Percentiles rank a stretch among this genome's conserved stretches.
Evolutionary conservation across 2,888 invertebrate species (phyloP).

Genomic region (Drosophila vallismaia): DNA sequence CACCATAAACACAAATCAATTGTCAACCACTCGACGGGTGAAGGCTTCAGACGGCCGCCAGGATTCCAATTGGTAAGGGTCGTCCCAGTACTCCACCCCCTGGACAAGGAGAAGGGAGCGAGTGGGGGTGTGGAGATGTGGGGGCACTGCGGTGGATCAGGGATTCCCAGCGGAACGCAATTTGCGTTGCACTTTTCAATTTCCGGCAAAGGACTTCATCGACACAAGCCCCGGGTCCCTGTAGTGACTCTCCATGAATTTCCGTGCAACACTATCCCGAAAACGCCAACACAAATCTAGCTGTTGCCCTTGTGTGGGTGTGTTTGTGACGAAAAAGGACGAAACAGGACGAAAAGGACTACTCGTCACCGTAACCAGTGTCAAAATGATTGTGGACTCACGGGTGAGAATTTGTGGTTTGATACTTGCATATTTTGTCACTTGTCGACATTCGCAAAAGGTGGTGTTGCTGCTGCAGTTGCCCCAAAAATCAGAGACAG

Average conservation of each 20-base stretch:
- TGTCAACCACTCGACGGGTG: slow-evolving; percentile 71
- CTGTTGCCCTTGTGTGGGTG: slow-evolving; percentile 21
- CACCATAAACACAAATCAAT: slow-evolving; percentile 76
- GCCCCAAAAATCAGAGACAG: background rate
- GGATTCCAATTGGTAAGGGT: slow-evolving; percentile 8
- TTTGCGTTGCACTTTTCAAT: slow-evolving; percentile 77
- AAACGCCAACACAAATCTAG: slow-evolving; percentile 67
- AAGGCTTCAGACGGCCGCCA: slow-evolving; percentile 44
- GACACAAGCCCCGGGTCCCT: slow-evolving; percentile 4
- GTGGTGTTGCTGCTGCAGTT: slow-evolving; percentile 5
- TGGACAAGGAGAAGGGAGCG: too few species aligned
- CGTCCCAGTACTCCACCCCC: background rate
- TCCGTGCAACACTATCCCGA: slow-evolving; percentile 71
- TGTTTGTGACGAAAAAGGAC: background rate
- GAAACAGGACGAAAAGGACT: slow-evolving; percentile 13
- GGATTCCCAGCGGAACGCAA: slow-evolving; percentile 66
- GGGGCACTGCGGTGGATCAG: background rate
- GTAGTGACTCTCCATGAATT: slow-evolving; percentile 2
- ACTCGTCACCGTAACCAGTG: slow-evolving; percentile 67
- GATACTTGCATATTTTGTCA: slow-evolving; percentile 79
- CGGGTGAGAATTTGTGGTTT: slow-evolving; percentile 79
- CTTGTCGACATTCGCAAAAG: slow-evolving; percentile 53
- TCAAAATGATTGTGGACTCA: slow-evolving; percentile 80
- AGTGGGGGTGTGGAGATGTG: background rate
- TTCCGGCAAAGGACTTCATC: slow-evolving; percentile 64